Percentiles rank a stretch among this genome's conserved stretches.
These are phyloP conservation scores for Sceliomorpha sp. DNA, from an alignment of 2,888 invertebrate species.

Conservation along the genomic window DNA sequence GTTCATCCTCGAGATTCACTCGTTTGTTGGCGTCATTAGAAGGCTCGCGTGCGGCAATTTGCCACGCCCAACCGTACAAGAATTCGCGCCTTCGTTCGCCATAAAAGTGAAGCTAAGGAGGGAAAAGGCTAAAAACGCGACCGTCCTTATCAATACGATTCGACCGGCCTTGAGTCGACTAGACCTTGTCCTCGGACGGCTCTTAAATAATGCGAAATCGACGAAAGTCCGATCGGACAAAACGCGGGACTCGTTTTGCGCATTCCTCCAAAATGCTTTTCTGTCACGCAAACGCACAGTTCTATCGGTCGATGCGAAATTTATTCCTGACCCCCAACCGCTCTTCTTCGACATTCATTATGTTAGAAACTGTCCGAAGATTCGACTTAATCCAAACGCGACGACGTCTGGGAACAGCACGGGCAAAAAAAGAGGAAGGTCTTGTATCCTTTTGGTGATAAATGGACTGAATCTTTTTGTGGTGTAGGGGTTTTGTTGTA, in stretches of 20 bases:
- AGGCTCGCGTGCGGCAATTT: conserved; percentile 75
- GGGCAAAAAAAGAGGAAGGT: too few relatives aligned
- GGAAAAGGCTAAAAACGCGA: neutral
- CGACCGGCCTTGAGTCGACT: neutral
- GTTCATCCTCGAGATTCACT: conserved; percentile 57
- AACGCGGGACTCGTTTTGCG: neutral
- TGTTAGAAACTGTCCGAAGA: conserved; percentile 6
- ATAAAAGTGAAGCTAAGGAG: conserved; percentile 12
- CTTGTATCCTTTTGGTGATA: too few relatives aligned
- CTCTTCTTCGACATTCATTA: neutral
- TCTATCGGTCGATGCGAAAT: conserved; percentile 14
- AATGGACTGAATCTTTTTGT: too few relatives aligned
- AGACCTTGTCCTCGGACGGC: neutral
- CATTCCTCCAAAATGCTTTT: conserved; percentile 10
- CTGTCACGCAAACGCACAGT: conserved; percentile 20
- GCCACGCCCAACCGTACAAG: conserved; percentile 74
- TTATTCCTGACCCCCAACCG: conserved; percentile 22
- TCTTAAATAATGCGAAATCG: conserved; percentile 18
- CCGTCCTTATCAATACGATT: conserved; percentile 14
- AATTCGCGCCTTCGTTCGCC: conserved; percentile 70
- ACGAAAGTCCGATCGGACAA: conserved; percentile 1
- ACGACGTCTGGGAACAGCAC: too few relatives aligned
- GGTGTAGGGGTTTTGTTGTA: too few relatives aligned
- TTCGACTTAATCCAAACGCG: conserved; percentile 2
- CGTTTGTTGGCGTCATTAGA: conserved; percentile 76